A percentile compares a stretch with the other conserved stretches of the same genome.
These are phyloP conservation scores for Mystacides longicornis DNA, from an alignment of 2,888 invertebrate species.

Conservation along the genomic window DNA sequence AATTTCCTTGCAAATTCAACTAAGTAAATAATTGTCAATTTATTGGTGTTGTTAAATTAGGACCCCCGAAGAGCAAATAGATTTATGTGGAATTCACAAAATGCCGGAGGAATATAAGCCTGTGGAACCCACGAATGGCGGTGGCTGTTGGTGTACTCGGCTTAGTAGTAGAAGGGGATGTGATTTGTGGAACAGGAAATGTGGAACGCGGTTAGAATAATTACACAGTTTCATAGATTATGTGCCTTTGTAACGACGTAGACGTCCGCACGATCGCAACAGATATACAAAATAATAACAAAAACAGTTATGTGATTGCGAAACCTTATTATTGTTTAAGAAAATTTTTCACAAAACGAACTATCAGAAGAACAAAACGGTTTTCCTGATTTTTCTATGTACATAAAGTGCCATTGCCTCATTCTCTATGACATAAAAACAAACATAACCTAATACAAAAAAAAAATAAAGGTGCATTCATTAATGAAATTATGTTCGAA, in stretches of 20 bases:
- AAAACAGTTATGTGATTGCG: too few relatives aligned
- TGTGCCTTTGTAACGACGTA: neutral
- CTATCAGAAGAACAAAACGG: too few relatives aligned
- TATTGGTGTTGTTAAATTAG: slow-evolving; percentile 1
- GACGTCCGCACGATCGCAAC: neutral
- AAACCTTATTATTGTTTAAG: too few relatives aligned
- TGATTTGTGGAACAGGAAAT: slow-evolving; percentile 25
- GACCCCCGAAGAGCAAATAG: neutral
- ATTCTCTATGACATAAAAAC: too few relatives aligned
- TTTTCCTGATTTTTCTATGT: too few relatives aligned
- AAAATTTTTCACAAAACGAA: too few relatives aligned
- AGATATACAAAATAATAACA: neutral
- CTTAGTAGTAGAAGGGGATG: slow-evolving; percentile 11
- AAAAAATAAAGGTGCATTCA: too few relatives aligned
- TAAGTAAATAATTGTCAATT: slow-evolving; percentile 1
- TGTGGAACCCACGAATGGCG: too few relatives aligned
- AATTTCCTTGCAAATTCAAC: slow-evolving; percentile 1
- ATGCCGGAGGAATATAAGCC: neutral
- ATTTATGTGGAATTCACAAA: slow-evolving; percentile 2
- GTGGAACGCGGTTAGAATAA: slow-evolving; percentile 23
- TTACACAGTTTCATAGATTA: slow-evolving; percentile 15
- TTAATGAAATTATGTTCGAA: too few relatives aligned
- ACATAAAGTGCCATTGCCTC: too few relatives aligned
- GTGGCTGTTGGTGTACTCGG: too few relatives aligned
- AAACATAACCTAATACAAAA: too few relatives aligned